These are phyloP conservation scores for Squalus acanthias DNA, from an alignment of 2,797 vertebrate genomes.

Conservation along the genomic window DNA sequence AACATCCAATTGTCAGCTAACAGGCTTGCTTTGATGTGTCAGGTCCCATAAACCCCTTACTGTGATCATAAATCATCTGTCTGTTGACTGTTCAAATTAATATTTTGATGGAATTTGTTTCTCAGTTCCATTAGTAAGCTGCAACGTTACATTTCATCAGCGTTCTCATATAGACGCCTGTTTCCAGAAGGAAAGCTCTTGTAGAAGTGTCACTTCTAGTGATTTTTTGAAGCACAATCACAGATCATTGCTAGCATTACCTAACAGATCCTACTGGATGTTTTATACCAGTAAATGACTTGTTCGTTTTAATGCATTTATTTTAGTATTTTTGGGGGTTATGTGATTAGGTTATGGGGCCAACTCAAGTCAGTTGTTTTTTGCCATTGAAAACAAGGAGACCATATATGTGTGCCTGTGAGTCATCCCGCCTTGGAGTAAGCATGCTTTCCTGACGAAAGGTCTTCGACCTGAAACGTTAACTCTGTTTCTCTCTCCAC, in stretches of 20 bases:
- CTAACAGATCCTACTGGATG: background rate
- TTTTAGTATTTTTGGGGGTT: background rate
- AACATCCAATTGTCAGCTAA: conserved; percentile 58
- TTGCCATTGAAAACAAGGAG: background rate
- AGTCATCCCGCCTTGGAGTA: background rate
- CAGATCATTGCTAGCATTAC: background rate
- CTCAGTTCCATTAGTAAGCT: conserved; percentile 45
- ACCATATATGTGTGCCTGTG: background rate
- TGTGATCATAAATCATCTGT: conserved; percentile 55
- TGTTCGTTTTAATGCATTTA: background rate
- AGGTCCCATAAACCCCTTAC: conserved; percentile 58
- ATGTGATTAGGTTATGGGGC: background rate
- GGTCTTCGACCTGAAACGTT: no score
- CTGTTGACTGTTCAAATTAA: conserved; percentile 64
- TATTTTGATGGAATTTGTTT: conserved; percentile 52
- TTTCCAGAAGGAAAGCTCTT: background rate
- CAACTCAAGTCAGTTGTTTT: background rate
- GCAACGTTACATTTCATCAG: background rate
- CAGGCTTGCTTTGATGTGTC: conserved; percentile 60
- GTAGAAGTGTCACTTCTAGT: background rate
- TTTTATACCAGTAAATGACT: background rate
- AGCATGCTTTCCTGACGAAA: background rate
- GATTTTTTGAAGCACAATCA: background rate
- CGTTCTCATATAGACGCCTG: background rate
- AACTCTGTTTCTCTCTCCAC: no score